These are phyloP conservation scores for Gnatocerus cornutus DNA, from an alignment of 2,888 invertebrate genomes.

Conservation along the genomic window DNA sequence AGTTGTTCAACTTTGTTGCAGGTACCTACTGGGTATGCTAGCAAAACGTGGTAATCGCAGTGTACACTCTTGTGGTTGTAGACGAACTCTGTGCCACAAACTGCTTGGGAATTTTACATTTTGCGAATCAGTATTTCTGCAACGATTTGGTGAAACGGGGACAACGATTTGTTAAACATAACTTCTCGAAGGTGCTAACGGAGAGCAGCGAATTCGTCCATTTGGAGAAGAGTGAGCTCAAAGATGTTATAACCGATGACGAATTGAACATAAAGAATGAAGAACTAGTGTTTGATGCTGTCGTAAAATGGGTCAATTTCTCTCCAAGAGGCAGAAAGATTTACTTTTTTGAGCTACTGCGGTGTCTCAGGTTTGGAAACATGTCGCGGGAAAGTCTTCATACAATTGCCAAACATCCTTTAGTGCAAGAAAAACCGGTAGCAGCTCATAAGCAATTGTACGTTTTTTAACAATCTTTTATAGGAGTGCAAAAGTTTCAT, in stretches of 20 bases:
- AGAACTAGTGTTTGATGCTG: constrained; percentile 83
- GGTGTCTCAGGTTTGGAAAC: constrained; percentile 78
- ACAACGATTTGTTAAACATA: constrained; percentile 65
- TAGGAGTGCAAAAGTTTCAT: constrained; percentile 63
- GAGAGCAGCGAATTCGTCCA: constrained; percentile 79
- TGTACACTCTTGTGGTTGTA: constrained; percentile 39
- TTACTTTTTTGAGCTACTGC: constrained; percentile 74
- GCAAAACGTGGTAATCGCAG: neutral
- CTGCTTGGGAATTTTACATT: constrained; percentile 82
- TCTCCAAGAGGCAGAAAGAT: constrained; percentile 73
- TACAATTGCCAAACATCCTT: constrained; percentile 49
- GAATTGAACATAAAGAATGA: constrained; percentile 83
- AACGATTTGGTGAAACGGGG: constrained; percentile 78
- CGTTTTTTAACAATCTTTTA: constrained; percentile 26
- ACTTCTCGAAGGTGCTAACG: constrained; percentile 72
- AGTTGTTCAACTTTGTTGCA: constrained; percentile 81
- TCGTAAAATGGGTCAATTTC: constrained; percentile 81
- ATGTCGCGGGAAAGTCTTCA: constrained; percentile 66
- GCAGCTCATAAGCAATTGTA: neutral
- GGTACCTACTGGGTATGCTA: constrained; percentile 73
- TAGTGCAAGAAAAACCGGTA: constrained; percentile 33
- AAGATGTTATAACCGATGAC: constrained; percentile 79
- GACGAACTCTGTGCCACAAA: constrained; percentile 79
- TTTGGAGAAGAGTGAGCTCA: constrained; percentile 76
- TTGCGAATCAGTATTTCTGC: constrained; percentile 82